A percentile compares a stretch with the other conserved stretches of the same genome.
These are phyloP conservation scores for Notechis scutatus DNA, from an alignment of 2,113 vertebrate species.

Conservation along the genomic window DNA sequence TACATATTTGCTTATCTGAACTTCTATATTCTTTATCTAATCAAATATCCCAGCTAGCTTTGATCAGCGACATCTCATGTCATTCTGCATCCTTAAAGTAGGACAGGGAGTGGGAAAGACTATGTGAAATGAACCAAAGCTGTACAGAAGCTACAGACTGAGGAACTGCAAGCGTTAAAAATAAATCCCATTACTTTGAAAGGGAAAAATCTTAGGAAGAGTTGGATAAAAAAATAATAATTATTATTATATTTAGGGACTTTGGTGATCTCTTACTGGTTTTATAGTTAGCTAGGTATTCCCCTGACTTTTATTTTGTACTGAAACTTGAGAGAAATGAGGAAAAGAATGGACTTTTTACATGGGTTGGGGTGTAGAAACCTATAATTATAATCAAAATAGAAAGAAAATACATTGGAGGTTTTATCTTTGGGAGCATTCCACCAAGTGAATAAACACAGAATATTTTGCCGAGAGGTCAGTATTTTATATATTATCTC, in stretches of 20 bases:
- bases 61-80: neutral
- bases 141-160: neutral
- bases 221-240: too few species aligned
- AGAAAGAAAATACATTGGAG: neutral
- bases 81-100: neutral
- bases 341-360: neutral
- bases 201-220: fast-evolving
- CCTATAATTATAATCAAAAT: neutral
- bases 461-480: constrained; percentile 32
- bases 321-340: neutral
- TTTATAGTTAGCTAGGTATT: neutral
- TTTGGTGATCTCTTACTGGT: neutral
- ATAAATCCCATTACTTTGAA: neutral
- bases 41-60: neutral
- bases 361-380: neutral
- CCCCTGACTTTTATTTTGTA: neutral
- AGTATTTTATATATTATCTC: constrained; percentile 29
- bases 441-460: neutral
- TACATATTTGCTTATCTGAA: neutral
- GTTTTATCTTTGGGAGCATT: neutral
- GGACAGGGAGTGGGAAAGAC: neutral
- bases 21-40: neutral
- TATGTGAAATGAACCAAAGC: neutral
- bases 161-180: neutral
- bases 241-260: neutral